Evolutionary conservation across 1,140 invertebrate genomes (phyloP).

Genomic region (Pemphigus obesinymphae): DNA sequence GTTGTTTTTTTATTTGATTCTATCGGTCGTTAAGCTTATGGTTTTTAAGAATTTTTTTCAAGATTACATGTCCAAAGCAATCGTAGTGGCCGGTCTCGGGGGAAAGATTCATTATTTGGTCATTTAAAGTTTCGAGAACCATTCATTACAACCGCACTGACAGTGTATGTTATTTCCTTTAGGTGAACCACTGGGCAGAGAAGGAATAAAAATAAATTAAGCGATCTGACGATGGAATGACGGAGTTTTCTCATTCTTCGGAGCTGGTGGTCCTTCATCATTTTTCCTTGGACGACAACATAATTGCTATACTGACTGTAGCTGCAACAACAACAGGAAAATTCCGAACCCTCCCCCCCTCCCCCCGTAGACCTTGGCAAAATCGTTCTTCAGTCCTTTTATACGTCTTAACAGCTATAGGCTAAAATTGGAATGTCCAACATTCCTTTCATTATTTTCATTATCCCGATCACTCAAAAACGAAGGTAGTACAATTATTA

Average conservation of each 20-base stretch:
- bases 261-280: conserved; percentile 25
- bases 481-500: no score
- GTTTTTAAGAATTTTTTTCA: not conserved
- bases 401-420: not conserved
- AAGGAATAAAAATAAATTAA: conserved; percentile 33
- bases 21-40: not conserved
- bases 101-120: conserved; percentile 30
- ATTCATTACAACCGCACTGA: conserved; percentile 24
- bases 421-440: not conserved
- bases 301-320: conserved; percentile 7
- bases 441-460: no score
- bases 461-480: no score
- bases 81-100: not conserved
- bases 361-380: no score
- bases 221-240: conserved; percentile 7
- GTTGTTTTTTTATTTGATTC: not conserved
- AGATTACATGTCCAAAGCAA: conserved; percentile 23
- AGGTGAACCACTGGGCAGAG: not conserved
- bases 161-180: conserved; percentile 29
- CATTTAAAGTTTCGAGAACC: conserved; percentile 25
- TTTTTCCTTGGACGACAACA: not conserved
- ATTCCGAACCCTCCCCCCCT: not conserved
- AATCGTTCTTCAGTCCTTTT: no score
- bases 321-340: not conserved
- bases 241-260: conserved; percentile 46